Conservation (phyloP, 2,797 vertebrate species). For the Scyliorhinus canicula region DNA sequence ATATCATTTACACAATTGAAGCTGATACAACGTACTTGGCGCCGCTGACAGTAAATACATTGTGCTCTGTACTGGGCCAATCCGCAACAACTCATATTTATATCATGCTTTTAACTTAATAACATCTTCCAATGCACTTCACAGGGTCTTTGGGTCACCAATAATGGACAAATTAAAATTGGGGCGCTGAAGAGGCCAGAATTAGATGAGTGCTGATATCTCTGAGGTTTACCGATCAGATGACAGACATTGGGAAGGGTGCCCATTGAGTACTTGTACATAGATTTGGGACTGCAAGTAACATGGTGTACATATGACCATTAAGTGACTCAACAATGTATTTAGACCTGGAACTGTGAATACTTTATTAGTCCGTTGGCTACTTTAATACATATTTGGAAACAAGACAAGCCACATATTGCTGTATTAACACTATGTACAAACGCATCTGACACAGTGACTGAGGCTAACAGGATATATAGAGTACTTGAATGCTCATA, state of each 20-base stretch:
- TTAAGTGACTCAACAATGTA: not conserved
- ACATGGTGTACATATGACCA: not conserved
- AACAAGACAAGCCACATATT: not conserved
- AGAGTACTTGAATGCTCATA: not conserved
- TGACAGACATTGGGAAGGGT: not conserved
- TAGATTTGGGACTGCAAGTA: not conserved
- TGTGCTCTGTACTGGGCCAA: not conserved
- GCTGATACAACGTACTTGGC: not conserved
- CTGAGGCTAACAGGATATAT: not conserved
- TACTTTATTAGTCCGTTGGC: not conserved
- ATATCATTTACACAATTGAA: not conserved
- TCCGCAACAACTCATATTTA: not conserved
- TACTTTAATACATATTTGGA: not conserved
- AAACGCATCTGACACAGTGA: not conserved
- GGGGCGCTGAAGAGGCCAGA: not conserved
- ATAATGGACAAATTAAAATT: not conserved
- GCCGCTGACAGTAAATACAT: not conserved
- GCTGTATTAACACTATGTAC: not conserved
- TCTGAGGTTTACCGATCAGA: not conserved
- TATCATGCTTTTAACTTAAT: not conserved
- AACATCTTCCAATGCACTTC: not conserved
- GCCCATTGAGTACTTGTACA: not conserved
- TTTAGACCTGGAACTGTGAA: not conserved
- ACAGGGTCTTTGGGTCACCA: not conserved
- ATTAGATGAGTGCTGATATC: not conserved